phyloP scores from a whole-genome alignment of 1,140 invertebrate genomes.

The Aphis gossypii region DNA sequence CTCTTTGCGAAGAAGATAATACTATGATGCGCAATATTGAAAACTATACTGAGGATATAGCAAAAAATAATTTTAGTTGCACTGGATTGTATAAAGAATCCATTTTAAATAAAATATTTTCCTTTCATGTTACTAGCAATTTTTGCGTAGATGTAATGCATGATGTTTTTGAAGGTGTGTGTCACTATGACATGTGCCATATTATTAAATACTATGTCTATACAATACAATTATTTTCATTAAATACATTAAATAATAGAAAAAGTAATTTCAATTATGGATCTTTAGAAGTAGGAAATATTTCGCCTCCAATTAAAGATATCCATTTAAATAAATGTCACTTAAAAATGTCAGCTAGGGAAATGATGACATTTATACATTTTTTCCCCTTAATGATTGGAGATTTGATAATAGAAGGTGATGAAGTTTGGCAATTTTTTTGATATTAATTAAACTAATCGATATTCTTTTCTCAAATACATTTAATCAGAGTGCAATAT shows the following conservation, averaged over 20 bases:
- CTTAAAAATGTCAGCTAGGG: not conserved
- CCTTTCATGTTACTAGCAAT: not conserved
- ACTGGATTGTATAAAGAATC: not conserved
- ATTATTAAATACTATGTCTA: not conserved
- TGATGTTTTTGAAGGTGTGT: not conserved
- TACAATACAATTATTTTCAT: not conserved
- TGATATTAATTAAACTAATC: not conserved
- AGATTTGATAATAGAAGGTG: not conserved
- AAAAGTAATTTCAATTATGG: not conserved
- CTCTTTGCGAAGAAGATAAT: not conserved
- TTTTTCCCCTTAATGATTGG: not conserved
- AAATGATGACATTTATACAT: not conserved
- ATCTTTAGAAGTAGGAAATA: not conserved
- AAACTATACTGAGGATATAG: not conserved
- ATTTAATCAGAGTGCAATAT: not conserved
- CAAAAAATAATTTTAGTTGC: not conserved
- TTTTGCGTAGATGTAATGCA: not conserved
- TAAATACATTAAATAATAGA: not conserved
- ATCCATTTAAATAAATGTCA: slow-evolving; percentile 7
- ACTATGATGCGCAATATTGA: not conserved
- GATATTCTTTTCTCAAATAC: not conserved
- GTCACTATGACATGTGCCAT: slow-evolving; percentile 2
- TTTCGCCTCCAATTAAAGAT: not conserved
- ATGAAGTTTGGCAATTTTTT: not conserved
- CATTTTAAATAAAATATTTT: not conserved